Percentiles rank a stretch among this genome's conserved stretches.
Conservation (phyloP, 2,797 vertebrate genomes). For the Caiman crocodilus region DNA sequence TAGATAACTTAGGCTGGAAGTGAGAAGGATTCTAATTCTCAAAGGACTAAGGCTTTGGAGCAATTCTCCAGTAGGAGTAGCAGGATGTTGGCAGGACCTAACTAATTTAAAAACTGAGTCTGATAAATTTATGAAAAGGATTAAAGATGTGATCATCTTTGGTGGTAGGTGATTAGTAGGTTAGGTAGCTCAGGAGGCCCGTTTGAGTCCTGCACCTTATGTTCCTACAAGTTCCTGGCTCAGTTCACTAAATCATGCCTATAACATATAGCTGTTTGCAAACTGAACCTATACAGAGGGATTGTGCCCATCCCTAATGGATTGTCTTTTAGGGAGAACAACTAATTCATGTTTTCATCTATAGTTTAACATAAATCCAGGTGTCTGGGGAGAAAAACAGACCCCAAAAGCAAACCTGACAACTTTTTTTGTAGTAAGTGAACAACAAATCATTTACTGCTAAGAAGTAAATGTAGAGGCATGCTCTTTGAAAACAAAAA, state of each 20-base stretch:
- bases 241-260: not conserved
- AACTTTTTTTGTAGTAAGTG: not conserved
- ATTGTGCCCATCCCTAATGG: not conserved
- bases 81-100: not conserved
- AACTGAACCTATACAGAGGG: not conserved
- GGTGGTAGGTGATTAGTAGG: not conserved
- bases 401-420: not conserved
- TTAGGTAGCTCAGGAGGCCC: too few relatives aligned
- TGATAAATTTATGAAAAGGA: not conserved
- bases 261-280: not conserved
- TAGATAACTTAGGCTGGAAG: not conserved
- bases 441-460: not conserved
- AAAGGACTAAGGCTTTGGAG: not conserved
- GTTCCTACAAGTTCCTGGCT: not conserved
- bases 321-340: not conserved
- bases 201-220: accelerated
- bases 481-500: not conserved
- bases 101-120: not conserved
- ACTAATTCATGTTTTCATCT: not conserved
- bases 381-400: not conserved
- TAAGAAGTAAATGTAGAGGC: not conserved
- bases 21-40: not conserved
- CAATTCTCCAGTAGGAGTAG: not conserved
- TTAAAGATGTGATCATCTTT: not conserved
- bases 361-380: not conserved